Conservation (phyloP, 2,113 vertebrate genomes). For the Condylura cristata region DNA sequence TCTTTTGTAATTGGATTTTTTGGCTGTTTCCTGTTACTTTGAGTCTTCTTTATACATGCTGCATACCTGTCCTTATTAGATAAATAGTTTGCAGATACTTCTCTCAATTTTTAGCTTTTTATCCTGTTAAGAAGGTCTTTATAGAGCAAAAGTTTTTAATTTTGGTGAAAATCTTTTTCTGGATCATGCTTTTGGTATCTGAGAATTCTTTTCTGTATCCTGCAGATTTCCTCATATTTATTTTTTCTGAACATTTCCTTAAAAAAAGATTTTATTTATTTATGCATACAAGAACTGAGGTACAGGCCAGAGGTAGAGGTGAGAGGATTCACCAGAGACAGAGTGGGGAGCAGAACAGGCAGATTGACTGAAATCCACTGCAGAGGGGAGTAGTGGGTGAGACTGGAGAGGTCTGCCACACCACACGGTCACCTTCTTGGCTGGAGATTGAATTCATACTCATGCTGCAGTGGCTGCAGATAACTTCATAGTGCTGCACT, state of each 20-base stretch:
- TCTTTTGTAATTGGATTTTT: background rate
- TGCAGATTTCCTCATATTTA: background rate
- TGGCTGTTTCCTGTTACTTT: background rate
- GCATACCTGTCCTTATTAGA: background rate
- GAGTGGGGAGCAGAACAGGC: too few relatives aligned
- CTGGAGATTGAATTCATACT: too few relatives aligned
- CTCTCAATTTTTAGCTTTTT: constrained; percentile 15
- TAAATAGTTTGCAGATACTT: constrained; percentile 43
- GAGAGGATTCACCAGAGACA: too few relatives aligned
- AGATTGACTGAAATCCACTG: too few relatives aligned
- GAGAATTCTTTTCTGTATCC: constrained; percentile 7
- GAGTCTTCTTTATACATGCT: constrained; percentile 24
- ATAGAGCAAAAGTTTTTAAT: background rate
- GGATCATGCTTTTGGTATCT: background rate
- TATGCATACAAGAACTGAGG: too few relatives aligned
- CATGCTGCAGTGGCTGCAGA: too few relatives aligned
- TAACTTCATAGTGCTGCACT: too few relatives aligned
- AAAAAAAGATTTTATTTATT: too few relatives aligned
- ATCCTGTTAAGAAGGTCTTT: background rate
- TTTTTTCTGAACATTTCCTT: background rate
- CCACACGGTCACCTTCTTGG: too few relatives aligned
- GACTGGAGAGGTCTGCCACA: too few relatives aligned
- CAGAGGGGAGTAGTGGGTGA: too few relatives aligned
- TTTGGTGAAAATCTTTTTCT: constrained; percentile 7
- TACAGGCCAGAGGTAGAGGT: too few relatives aligned